phyloP scores from a whole-genome alignment of 2,888 invertebrate genomes.

The Drosophila paramelanica region DNA sequence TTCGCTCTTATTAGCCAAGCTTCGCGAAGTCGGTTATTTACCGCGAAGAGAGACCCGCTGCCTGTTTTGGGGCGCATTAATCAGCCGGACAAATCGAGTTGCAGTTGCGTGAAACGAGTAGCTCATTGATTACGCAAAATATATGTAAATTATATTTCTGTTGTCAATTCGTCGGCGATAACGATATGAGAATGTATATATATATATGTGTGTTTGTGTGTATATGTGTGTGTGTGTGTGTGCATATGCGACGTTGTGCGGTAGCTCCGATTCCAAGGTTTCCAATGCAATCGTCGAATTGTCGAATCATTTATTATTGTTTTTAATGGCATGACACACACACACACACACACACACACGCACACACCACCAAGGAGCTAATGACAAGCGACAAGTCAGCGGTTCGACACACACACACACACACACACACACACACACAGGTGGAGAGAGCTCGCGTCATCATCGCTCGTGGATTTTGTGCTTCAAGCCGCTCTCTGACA shows the following conservation, averaged over 20 bases:
- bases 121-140: constrained; percentile 66
- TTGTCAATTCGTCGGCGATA: constrained; percentile 57
- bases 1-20: constrained; percentile 37
- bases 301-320: constrained; percentile 70
- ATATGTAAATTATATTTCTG: constrained; percentile 69
- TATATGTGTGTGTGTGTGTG: too few species aligned
- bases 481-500: constrained; percentile 43
- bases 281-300: constrained; percentile 51
- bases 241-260: constrained; percentile 1
- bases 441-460: constrained; percentile 34
- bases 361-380: constrained; percentile 54
- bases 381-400: constrained; percentile 76
- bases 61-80: constrained; percentile 58
- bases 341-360: constrained; percentile 25
- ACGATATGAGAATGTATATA: constrained; percentile 23
- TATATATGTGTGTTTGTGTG: too few species aligned
- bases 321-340: constrained; percentile 60
- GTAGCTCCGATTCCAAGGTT: constrained; percentile 64
- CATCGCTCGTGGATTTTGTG: constrained; percentile 20
- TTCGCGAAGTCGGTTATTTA: constrained; percentile 35
- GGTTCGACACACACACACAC: constrained; percentile 12
- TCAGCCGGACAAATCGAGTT: constrained; percentile 67
- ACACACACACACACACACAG: constrained; percentile 19
- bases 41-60: constrained; percentile 9
- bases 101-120: constrained; percentile 74